A percentile compares a stretch with the other conserved stretches of the same genome.
Conservation (phyloP, 2,797 vertebrate species). For the Babyrousa celebensis region DNA sequence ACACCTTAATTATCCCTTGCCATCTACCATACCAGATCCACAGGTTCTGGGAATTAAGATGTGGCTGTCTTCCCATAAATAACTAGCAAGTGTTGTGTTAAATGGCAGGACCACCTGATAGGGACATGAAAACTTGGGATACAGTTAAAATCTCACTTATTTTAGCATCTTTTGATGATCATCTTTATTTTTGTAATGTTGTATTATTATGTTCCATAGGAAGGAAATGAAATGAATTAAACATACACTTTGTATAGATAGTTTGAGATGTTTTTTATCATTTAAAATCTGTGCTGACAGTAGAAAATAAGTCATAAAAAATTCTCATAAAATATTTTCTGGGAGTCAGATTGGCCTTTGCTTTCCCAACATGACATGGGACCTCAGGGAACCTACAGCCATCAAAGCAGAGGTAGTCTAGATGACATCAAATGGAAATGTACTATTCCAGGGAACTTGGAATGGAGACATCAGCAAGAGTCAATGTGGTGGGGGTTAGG, state of each 20-base stretch:
- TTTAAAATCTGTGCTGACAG: neutral
- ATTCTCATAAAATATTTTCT: neutral
- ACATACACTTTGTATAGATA: neutral
- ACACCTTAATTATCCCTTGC: neutral
- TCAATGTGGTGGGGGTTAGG: neutral
- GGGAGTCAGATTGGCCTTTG: neutral
- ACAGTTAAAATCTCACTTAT: neutral
- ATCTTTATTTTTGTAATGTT: too few species aligned
- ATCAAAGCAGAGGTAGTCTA: neutral
- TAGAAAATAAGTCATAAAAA: neutral
- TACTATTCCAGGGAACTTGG: neutral
- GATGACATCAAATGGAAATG: neutral
- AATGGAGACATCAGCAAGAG: neutral
- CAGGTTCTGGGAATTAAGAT: neutral
- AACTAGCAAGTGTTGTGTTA: neutral
- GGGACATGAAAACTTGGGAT: neutral
- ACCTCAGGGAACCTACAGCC: neutral
- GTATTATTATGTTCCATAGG: neutral
- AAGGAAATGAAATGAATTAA: neutral
- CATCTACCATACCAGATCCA: neutral
- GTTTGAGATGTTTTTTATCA: neutral
- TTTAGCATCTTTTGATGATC: neutral
- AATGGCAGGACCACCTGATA: neutral
- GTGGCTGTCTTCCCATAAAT: too few species aligned
- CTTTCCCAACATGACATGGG: neutral